Evolutionary conservation across 2,797 vertebrate species (phyloP).

Genomic region (Percopsis omiscomaycus): DNA sequence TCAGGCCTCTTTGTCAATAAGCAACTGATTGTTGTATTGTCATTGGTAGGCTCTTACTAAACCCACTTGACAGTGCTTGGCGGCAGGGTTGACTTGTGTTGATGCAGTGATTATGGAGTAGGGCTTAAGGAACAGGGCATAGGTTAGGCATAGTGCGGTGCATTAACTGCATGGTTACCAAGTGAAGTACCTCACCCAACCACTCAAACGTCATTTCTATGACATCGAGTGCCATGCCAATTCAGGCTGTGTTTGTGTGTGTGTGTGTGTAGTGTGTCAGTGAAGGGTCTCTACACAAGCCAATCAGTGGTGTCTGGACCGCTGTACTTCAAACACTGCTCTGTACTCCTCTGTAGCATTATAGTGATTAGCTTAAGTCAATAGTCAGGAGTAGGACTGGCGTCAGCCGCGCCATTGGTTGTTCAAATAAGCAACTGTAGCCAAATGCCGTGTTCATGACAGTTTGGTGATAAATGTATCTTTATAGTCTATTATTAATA

Average conservation of each 20-base stretch:
- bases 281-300: conserved; percentile 38
- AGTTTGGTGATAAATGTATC: conserved; percentile 13
- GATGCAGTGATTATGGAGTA: conserved; percentile 56
- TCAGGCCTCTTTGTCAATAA: background rate
- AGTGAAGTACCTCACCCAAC: conserved; percentile 49
- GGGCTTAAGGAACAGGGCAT: conserved; percentile 27
- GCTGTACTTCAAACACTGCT: conserved; percentile 65
- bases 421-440: conserved; percentile 35
- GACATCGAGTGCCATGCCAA: conserved; percentile 40
- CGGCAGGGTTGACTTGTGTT: conserved; percentile 48
- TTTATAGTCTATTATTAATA: too few relatives aligned
- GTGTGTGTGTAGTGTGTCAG: conserved; percentile 16
- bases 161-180: conserved; percentile 21
- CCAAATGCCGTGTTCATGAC: conserved; percentile 19
- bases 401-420: conserved; percentile 47
- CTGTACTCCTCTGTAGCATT: conserved; percentile 55
- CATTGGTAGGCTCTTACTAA: conserved; percentile 26
- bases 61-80: conserved; percentile 45
- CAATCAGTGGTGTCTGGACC: conserved; percentile 56
- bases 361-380: conserved; percentile 74
- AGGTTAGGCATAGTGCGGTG: conserved; percentile 25
- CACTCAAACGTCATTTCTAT: conserved; percentile 46
- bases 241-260: conserved; percentile 16
- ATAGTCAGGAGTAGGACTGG: conserved; percentile 47
- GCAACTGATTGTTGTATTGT: background rate